These are phyloP conservation scores for Chrysocyon brachyurus DNA, from an alignment of 2,797 vertebrate species.

Conservation along the genomic window DNA sequence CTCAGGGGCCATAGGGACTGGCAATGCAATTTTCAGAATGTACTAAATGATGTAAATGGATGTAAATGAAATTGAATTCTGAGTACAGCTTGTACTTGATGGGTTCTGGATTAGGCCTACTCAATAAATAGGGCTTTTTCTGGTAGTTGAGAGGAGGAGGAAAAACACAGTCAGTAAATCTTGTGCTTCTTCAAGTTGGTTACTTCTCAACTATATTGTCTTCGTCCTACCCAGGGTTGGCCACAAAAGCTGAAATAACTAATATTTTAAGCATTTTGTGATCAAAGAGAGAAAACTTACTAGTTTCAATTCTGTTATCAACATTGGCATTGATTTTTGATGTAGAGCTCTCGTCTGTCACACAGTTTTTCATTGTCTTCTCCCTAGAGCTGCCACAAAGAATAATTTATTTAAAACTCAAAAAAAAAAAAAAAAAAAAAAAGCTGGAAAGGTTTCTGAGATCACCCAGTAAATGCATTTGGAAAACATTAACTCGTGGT, in stretches of 20 bases:
- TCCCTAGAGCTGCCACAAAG: conserved; percentile 72
- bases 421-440: background rate
- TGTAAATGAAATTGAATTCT: conserved; percentile 64
- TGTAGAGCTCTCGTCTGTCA: conserved; percentile 62
- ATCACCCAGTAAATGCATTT: conserved; percentile 45
- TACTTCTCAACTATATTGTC: conserved; percentile 51
- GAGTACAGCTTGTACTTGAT: conserved; percentile 63
- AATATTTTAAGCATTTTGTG: conserved; percentile 46
- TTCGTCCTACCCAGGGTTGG: conserved; percentile 30
- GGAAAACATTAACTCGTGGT: conserved; percentile 61
- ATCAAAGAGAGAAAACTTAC: conserved; percentile 71
- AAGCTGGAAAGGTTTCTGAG: background rate
- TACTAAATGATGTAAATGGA: conserved; percentile 58
- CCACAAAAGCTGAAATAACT: conserved; percentile 28
- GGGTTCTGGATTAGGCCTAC: conserved; percentile 21
- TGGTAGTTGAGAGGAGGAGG: background rate
- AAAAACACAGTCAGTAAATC: conserved; percentile 54
- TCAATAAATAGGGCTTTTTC: conserved; percentile 31
- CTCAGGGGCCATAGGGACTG: background rate
- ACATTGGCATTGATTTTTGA: conserved; percentile 66
- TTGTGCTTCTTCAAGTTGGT: conserved; percentile 46
- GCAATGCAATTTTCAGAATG: conserved; percentile 56
- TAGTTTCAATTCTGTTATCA: conserved; percentile 75
- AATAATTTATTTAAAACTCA: conserved; percentile 70
- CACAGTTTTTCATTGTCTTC: conserved; percentile 79